Base-by-base conservation (phyloP, 1,140 invertebrate genomes). In the Macrobrachium rosenbergii region DNA sequence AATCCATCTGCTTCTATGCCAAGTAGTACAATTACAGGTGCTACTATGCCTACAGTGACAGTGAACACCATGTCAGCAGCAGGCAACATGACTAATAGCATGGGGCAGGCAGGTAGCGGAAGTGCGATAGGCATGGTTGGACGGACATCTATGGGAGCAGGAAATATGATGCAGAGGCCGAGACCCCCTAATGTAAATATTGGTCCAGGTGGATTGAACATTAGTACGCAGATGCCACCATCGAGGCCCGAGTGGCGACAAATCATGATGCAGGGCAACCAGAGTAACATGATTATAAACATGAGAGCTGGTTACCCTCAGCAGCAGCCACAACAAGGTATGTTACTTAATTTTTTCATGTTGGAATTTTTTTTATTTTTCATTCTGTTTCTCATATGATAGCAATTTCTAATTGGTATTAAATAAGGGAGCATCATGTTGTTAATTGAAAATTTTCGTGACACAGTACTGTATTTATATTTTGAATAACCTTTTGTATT, bases 161-260 rank as follows among this genome's bases (percentile, higher is more conserved):
- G 58, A 63, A 67, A 73, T n/a, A 82, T 88, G 78, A 52, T 82
- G 62, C 88, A 89, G 82, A 69, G 88, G 45, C 82, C 88, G 1
- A 69, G 88, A 67, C 88, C 88, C 23, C 88, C 88, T 58, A 89
- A 89, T 81, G 88, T 89, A 19, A 89, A 88, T 62, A 87, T 89
- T 17, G 88, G 88, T 5, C 84, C 88, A 5, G 85, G 83, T 21
- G 88, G 88, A 28, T 82, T 89, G n/a, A 87, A 88, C 37, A 88
- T 88, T 37, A 77, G 84, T 37, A 84, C 88, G 12, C 88, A 89
- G 82, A 89, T 89, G 85, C 88, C 83, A 1, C 82, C 88, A 2
- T 84, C 85, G 7, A 78, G 88, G 58, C 80, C 88, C 17, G 88
- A 89, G 60, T 89, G 88, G 88, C 82, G 88, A 59, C 80, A 87